phyloP scores from a whole-genome alignment of 2,113 vertebrate genomes.

The Muntiacus muntjak region DNA sequence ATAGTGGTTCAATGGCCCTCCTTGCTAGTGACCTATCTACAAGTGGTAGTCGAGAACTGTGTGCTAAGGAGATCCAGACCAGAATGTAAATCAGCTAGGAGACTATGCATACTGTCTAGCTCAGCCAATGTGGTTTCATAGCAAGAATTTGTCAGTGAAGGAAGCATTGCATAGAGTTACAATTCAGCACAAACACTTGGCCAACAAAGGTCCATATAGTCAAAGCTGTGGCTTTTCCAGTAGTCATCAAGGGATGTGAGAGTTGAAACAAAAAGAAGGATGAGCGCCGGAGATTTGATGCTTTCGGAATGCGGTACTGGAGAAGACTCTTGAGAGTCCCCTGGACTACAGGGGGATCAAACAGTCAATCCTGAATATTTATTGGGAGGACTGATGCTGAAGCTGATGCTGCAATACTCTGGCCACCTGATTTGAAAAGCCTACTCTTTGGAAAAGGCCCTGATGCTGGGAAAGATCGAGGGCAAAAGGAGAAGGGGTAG shows the following conservation, averaged over 20 bases:
- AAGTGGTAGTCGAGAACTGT: not conserved
- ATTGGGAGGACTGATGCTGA: not conserved
- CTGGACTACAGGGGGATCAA: not conserved
- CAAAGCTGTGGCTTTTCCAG: not conserved
- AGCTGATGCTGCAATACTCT: not conserved
- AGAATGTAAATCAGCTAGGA: not conserved
- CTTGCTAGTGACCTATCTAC: not conserved
- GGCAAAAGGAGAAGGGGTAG: not conserved
- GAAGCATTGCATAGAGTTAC: not conserved
- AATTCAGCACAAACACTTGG: too few relatives aligned
- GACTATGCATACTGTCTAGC: not conserved
- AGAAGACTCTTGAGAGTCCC: not conserved
- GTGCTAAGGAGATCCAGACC: not conserved
- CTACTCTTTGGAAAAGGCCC: not conserved
- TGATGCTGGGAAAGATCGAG: not conserved
- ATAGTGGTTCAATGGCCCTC: accelerated
- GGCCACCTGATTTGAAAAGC: not conserved
- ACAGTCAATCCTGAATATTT: not conserved
- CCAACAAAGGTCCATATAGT: too few relatives aligned
- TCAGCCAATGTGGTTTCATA: not conserved
- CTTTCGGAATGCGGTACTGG: not conserved
- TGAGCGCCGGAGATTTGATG: not conserved
- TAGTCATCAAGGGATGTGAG: not conserved
- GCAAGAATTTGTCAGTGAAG: not conserved
- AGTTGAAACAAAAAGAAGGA: not conserved